These are phyloP conservation scores for Pteromalus puparum DNA, from an alignment of 1,140 invertebrate species.

Conservation along the genomic window DNA sequence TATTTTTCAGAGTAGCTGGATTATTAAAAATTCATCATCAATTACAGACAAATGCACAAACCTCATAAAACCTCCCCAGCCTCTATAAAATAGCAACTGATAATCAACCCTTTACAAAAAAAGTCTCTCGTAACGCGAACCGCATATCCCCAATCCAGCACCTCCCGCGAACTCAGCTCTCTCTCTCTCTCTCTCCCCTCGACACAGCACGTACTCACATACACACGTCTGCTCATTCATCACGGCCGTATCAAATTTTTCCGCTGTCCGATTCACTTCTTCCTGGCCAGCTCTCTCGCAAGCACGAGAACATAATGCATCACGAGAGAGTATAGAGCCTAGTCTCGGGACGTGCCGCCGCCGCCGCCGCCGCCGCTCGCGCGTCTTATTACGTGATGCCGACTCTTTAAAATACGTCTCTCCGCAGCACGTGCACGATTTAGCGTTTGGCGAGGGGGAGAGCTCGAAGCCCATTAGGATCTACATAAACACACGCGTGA, in stretches of 20 bases:
- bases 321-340: neutral
- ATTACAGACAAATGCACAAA: neutral
- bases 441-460: constrained; percentile 16
- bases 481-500: constrained; percentile 35
- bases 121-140: constrained; percentile 7
- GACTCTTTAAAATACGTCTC: constrained; percentile 33
- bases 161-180: neutral
- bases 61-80: neutral
- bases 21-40: too few relatives aligned
- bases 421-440: constrained; percentile 36
- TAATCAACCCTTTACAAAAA: neutral
- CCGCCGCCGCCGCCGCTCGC: neutral
- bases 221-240: constrained; percentile 37
- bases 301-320: constrained; percentile 35
- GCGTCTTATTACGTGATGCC: constrained; percentile 43
- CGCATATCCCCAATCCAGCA: neutral
- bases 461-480: constrained; percentile 44
- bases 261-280: constrained; percentile 26
- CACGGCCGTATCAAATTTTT: constrained; percentile 46
- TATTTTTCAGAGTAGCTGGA: too few relatives aligned
- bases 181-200: too few relatives aligned
- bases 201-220: constrained; percentile 11
- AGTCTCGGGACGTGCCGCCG: constrained; percentile 14
- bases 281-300: neutral
- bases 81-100: neutral